phyloP scores from a whole-genome alignment of 2,888 invertebrate genomes.

The Leptogaster cylindrica region DNA sequence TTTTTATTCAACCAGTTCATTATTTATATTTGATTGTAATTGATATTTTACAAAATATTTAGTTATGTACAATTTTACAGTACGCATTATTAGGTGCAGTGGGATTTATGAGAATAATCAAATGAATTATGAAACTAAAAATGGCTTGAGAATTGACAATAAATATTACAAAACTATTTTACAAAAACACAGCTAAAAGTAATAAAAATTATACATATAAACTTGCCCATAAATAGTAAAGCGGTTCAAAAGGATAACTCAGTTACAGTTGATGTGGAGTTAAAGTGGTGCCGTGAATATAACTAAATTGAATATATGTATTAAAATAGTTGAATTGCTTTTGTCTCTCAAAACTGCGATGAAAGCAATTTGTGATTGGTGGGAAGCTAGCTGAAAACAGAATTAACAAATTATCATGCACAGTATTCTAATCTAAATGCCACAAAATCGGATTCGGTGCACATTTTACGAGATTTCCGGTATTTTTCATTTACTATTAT shows the following conservation, averaged over 20 bases:
- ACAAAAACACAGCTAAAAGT: conserved; percentile 22
- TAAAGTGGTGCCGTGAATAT: background rate
- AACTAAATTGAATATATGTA: conserved; percentile 13
- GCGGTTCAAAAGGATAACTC: background rate
- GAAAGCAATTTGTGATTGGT: conserved; percentile 1
- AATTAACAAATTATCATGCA: conserved; percentile 25
- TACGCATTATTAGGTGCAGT: no score
- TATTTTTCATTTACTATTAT: no score
- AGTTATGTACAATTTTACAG: no score
- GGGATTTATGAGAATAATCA: no score
- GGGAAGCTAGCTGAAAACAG: background rate
- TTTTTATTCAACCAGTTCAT: no score
- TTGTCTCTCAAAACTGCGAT: background rate
- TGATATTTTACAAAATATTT: no score
- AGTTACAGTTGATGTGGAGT: no score
- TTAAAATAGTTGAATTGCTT: background rate
- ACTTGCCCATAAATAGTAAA: background rate
- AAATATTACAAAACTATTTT: no score
- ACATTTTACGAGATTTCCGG: conserved; percentile 48
- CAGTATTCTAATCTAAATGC: conserved; percentile 18
- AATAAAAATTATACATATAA: conserved; percentile 12
- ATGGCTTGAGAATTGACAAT: no score
- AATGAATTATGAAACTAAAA: no score
- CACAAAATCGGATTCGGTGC: conserved; percentile 45
- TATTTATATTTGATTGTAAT: no score